phyloP scores from a whole-genome alignment of 2,888 invertebrate genomes.

The Drosophila basisetae region DNA sequence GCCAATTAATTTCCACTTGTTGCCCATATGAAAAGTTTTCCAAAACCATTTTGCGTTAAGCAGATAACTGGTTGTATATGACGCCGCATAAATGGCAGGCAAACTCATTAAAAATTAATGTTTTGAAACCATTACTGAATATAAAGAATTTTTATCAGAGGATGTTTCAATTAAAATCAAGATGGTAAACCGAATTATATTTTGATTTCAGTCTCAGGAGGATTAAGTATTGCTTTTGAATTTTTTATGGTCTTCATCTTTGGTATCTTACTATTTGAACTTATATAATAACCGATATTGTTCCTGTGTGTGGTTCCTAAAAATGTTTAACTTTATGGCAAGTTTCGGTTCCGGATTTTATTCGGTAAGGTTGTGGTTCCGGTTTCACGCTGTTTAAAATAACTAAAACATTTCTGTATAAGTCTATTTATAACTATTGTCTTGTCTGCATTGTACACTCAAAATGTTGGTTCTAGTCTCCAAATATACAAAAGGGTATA shows the following conservation, averaged over 20 bases:
- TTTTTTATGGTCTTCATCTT: no score
- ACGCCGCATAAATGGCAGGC: no score
- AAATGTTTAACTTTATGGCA: background rate
- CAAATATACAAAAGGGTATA: background rate
- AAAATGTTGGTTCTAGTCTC: background rate
- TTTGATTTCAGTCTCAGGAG: background rate
- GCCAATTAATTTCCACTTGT: background rate
- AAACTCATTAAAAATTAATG: background rate
- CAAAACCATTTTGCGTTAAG: background rate
- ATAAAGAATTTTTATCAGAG: background rate
- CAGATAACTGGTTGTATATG: background rate
- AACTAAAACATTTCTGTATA: background rate
- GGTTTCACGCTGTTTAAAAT: background rate
- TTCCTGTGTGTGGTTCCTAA: background rate
- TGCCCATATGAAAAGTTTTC: background rate
- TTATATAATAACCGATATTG: background rate
- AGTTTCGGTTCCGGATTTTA: background rate
- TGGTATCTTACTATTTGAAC: background rate
- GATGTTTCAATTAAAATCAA: background rate
- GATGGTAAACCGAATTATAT: background rate
- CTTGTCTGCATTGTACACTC: constrained; percentile 21
- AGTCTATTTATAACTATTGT: constrained; percentile 5
- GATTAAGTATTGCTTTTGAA: background rate
- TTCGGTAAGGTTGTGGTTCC: background rate
- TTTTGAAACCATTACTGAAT: background rate